Percentiles rank a stretch among this genome's conserved stretches.
phyloP scores from a whole-genome alignment of 1,140 invertebrate genomes.

The Uloborus diversus region DNA sequence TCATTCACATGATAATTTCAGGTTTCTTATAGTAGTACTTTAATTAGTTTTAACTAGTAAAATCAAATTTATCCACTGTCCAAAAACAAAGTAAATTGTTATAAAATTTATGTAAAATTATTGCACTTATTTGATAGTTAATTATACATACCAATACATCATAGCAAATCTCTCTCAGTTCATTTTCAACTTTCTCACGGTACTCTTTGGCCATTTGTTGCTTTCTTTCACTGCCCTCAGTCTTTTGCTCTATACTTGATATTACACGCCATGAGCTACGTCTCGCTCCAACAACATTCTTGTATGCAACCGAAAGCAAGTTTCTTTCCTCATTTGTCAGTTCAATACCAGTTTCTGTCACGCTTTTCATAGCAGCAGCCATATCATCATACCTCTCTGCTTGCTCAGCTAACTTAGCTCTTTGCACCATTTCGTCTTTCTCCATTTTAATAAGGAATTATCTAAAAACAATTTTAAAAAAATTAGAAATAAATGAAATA shows the following conservation, averaged over 20 bases:
- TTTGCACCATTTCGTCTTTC: slow-evolving; percentile 98
- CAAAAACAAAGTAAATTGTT: too few species aligned
- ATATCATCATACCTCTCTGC: slow-evolving; percentile 83
- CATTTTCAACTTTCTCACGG: slow-evolving; percentile 97
- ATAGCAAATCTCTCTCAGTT: slow-evolving; percentile 97
- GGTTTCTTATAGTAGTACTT: too few species aligned
- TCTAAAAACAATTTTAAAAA: neutral
- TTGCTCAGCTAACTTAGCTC: slow-evolving; percentile 99
- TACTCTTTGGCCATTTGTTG: slow-evolving; percentile 99
- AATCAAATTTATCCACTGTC: too few species aligned
- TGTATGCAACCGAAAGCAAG: slow-evolving; percentile 97
- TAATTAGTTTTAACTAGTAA: too few species aligned
- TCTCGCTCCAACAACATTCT: slow-evolving; percentile 98
- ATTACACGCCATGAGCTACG: slow-evolving; percentile 98
- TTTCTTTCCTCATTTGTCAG: slow-evolving; percentile 97
- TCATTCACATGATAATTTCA: too few species aligned
- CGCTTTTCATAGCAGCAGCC: slow-evolving; percentile 93
- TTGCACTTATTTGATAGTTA: too few species aligned
- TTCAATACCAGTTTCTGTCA: slow-evolving; percentile 91
- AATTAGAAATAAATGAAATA: neutral
- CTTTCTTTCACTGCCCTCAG: slow-evolving; percentile 92
- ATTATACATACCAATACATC: slow-evolving; percentile 93
- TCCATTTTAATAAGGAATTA: slow-evolving; percentile 67
- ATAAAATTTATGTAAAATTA: too few species aligned
- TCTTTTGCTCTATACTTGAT: slow-evolving; percentile 98